Conservation (phyloP, 2,797 vertebrate genomes). For the Pipistrellus kuhlii region DNA sequence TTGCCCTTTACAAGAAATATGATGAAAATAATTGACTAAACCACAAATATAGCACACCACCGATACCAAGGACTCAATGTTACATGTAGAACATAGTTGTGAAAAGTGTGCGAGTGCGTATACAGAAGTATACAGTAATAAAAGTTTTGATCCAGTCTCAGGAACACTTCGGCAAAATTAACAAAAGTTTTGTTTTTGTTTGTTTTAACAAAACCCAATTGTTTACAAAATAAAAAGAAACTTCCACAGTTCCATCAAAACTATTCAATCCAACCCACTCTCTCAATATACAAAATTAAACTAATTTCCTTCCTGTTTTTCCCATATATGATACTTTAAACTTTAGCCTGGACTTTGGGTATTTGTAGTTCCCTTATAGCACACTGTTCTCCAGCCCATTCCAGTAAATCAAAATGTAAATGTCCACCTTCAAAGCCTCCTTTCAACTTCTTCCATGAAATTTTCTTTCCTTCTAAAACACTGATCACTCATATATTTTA, state of each 20-base stretch:
- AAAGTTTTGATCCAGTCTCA: neutral
- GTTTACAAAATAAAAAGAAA: slow-evolving; percentile 26
- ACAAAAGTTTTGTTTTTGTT: neutral
- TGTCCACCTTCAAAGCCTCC: neutral
- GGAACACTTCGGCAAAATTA: neutral
- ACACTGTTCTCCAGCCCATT: neutral
- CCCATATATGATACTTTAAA: neutral
- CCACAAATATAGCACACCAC: slow-evolving; percentile 77
- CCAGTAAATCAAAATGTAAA: neutral
- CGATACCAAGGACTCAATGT: slow-evolving; percentile 61
- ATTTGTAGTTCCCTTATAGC: neutral
- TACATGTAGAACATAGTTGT: neutral
- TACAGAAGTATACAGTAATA: neutral
- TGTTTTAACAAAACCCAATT: slow-evolving; percentile 27
- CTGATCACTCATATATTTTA: neutral
- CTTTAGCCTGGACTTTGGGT: neutral
- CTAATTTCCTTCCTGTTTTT: neutral
- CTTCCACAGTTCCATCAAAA: neutral
- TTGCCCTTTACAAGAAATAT: slow-evolving; percentile 66
- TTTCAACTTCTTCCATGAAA: neutral
- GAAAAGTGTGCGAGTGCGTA: neutral
- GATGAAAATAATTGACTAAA: slow-evolving; percentile 80
- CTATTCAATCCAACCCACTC: neutral
- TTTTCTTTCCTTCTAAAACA: neutral
- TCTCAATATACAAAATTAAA: neutral